Evolutionary conservation across 1,140 invertebrate species (phyloP).

Genomic region (Meloidogyne floridensis): DNA sequence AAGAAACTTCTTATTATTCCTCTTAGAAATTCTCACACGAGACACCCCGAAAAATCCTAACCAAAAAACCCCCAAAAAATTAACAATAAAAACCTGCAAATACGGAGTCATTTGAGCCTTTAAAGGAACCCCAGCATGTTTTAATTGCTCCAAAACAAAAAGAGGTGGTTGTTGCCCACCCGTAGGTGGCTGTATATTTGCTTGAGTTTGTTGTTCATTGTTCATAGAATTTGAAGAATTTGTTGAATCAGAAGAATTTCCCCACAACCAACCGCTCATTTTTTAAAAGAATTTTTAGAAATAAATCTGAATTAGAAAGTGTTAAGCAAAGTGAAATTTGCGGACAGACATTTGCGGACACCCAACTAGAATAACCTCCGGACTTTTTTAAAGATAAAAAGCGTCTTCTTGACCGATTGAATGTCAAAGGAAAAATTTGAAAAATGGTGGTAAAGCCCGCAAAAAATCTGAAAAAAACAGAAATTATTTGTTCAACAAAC

Average conservation of each 20-base stretch:
- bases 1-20: no score
- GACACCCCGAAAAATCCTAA: no score
- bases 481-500: no score
- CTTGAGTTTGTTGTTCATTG: neutral
- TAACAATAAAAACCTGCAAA: slow-evolving; percentile 47
- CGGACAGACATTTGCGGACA: neutral
- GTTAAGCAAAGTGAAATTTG: neutral
- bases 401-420: no score
- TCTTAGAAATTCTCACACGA: no score
- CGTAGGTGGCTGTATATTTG: slow-evolving; percentile 14
- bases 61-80: slow-evolving; percentile 15
- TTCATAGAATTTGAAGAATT: neutral
- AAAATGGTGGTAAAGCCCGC: no score
- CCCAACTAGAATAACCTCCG: no score
- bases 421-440: no score
- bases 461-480: no score
- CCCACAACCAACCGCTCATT: slow-evolving; percentile 14
- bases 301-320: neutral
- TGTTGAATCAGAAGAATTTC: slow-evolving; percentile 5
- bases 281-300: slow-evolving; percentile 10
- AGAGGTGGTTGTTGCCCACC: slow-evolving; percentile 22
- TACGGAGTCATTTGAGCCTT: slow-evolving; percentile 53
- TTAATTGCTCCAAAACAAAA: slow-evolving; percentile 45
- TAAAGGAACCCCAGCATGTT: slow-evolving; percentile 50
- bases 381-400: no score